Evolutionary conservation across 1,140 invertebrate genomes (phyloP).

Genomic region (Probaryconus sp.): DNA sequence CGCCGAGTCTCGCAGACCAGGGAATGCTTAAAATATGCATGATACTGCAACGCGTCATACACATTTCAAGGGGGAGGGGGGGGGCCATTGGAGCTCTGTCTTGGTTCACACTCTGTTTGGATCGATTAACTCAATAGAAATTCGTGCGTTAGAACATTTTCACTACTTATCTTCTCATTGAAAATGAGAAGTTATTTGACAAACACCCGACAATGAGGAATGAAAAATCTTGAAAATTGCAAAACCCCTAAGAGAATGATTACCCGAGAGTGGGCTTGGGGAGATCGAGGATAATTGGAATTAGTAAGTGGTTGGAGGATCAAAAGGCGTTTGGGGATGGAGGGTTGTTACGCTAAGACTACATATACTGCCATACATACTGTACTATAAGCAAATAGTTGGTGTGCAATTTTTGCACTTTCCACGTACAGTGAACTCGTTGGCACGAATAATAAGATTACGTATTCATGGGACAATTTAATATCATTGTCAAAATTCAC

Average conservation of each 20-base stretch:
- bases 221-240: slow-evolving; percentile 10
- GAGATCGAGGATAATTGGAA: slow-evolving; percentile 17
- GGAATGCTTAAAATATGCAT: slow-evolving; percentile 31
- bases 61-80: slow-evolving; percentile 16
- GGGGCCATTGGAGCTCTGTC: no score
- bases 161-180: no score
- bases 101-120: no score
- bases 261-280: slow-evolving; percentile 10
- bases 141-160: no score
- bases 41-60: slow-evolving; percentile 29
- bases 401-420: slow-evolving; percentile 15
- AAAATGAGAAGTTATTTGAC: no score
- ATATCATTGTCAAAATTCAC: no score
- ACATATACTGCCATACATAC: slow-evolving; percentile 5
- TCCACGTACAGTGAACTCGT: not conserved
- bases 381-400: slow-evolving; percentile 24
- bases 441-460: no score
- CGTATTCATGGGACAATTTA: no score
- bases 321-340: not conserved
- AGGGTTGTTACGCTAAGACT: slow-evolving; percentile 4
- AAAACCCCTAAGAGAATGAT: slow-evolving; percentile 13
- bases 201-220: no score
- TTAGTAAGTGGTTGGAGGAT: slow-evolving; percentile 18
- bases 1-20: slow-evolving; percentile 11
- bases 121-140: no score